phyloP scores from a whole-genome alignment of 2,113 vertebrate genomes.

The Spheniscus mendiculus region DNA sequence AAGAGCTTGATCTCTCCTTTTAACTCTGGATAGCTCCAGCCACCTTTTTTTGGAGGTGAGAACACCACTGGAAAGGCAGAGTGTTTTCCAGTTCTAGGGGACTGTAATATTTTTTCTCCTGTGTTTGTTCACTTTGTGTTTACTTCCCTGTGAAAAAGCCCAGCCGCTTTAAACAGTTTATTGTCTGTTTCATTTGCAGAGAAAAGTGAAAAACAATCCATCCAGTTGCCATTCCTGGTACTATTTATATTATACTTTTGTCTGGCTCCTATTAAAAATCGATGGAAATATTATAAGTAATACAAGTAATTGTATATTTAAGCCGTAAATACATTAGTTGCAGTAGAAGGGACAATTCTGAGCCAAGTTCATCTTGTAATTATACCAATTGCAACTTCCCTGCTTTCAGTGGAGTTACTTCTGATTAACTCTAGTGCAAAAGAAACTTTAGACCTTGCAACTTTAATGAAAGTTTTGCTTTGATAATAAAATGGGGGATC shows the following conservation, averaged over 20 bases:
- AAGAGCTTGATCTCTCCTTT: background rate
- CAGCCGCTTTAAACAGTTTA: background rate
- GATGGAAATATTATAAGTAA: background rate
- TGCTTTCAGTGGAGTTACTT: background rate
- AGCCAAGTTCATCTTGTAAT: background rate
- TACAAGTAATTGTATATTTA: background rate
- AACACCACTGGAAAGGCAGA: background rate
- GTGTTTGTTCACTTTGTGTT: background rate
- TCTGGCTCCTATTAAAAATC: background rate
- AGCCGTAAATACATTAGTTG: background rate
- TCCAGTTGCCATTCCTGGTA: background rate
- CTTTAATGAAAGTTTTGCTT: background rate
- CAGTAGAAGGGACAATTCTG: background rate
- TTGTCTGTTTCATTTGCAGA: background rate
- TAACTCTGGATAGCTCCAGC: background rate
- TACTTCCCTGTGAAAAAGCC: background rate
- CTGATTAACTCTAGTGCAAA: background rate
- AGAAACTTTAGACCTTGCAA: background rate
- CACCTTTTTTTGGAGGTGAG: background rate
- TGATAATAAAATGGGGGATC: background rate
- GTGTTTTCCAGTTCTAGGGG: background rate
- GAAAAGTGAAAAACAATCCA: background rate
- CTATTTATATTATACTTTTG: background rate
- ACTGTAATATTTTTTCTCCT: background rate
- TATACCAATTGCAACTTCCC: background rate